These are phyloP conservation scores for Drosophila ustulata DNA, from an alignment of 2,888 invertebrate species.

Conservation along the genomic window DNA sequence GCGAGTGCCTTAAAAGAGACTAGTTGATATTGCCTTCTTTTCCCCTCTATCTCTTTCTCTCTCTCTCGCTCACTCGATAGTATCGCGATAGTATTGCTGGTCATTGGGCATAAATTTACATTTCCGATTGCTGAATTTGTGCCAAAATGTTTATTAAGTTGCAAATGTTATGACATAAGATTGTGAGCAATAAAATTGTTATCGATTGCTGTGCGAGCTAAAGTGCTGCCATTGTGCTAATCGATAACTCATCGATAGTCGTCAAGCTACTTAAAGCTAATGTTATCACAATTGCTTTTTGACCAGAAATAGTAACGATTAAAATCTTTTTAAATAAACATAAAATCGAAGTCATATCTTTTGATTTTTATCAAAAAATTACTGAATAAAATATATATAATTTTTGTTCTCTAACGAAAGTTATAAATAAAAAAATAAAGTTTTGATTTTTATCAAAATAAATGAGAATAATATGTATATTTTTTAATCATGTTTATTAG, in stretches of 20 bases:
- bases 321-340: too few species aligned
- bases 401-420: too few species aligned
- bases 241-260: background rate
- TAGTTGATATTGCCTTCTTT: slow-evolving; percentile 15
- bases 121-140: slow-evolving; percentile 16
- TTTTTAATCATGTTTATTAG: too few species aligned
- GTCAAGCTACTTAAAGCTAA: background rate
- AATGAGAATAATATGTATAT: too few species aligned
- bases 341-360: too few species aligned
- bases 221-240: background rate
- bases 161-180: background rate
- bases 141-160: background rate
- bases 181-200: background rate
- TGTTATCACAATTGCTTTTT: too few species aligned
- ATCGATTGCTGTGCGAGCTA: background rate
- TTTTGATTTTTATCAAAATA: too few species aligned
- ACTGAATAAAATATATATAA: too few species aligned
- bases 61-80: slow-evolving; percentile 1
- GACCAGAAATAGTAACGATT: too few species aligned
- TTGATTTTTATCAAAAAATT: too few species aligned
- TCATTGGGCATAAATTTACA: slow-evolving; percentile 1
- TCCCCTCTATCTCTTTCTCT: background rate
- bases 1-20: slow-evolving; percentile 30
- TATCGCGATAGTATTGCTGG: slow-evolving; percentile 18
- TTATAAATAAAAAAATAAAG: too few species aligned